phyloP scores from a whole-genome alignment of 2,113 vertebrate genomes.

The Phodopus roborovskii region DNA sequence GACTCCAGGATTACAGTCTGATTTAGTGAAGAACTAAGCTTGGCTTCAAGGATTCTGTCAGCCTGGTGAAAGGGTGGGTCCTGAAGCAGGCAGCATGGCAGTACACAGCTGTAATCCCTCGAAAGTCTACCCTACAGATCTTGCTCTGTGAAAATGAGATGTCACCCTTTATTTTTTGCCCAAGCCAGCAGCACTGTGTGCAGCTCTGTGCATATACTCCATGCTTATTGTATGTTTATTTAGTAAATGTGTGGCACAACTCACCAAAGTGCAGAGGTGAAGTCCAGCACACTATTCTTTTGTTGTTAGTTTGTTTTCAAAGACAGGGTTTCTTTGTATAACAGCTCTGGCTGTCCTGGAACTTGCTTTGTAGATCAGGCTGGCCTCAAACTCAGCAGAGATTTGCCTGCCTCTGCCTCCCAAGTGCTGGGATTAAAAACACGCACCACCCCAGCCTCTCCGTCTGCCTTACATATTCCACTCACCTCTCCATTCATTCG shows the following conservation, averaged over 20 bases:
- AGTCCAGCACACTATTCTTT: not conserved
- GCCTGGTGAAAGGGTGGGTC: not conserved
- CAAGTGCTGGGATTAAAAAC: not conserved
- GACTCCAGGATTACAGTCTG: not conserved
- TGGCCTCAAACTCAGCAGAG: not conserved
- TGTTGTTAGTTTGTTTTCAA: not conserved
- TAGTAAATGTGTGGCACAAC: not conserved
- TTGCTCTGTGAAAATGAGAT: not conserved
- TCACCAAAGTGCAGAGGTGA: not conserved
- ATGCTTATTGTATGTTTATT: not conserved
- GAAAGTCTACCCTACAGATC: not conserved
- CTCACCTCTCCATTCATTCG: not conserved
- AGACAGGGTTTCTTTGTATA: not conserved
- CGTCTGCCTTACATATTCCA: rapidly evolving
- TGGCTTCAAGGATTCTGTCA: not conserved
- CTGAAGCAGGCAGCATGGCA: not conserved
- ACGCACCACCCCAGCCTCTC: no score
- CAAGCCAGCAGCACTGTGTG: not conserved
- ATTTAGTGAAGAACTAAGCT: not conserved
- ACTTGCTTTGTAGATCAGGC: not conserved
- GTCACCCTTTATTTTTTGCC: not conserved
- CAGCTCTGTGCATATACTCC: not conserved
- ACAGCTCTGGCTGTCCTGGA: not conserved
- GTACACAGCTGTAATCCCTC: not conserved
- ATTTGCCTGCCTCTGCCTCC: not conserved